A percentile compares a stretch with the other conserved stretches of the same genome.
Evolutionary conservation across 2,797 vertebrate species (phyloP).

Genomic region (Silurus aristotelis): DNA sequence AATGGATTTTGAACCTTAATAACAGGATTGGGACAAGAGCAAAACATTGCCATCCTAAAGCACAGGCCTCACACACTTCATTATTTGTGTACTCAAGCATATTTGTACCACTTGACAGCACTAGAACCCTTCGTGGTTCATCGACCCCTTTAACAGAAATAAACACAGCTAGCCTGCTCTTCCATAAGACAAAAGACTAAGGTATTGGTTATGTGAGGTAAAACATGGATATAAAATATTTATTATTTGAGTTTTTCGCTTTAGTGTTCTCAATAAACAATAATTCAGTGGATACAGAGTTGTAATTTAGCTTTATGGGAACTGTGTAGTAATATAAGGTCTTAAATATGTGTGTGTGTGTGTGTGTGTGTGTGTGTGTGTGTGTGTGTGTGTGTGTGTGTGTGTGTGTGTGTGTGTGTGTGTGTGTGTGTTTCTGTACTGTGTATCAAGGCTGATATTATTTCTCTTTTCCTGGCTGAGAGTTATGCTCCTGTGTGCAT

Average conservation of each 20-base stretch:
- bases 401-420: neutral
- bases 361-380: neutral
- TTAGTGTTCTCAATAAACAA: neutral
- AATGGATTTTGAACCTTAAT: neutral
- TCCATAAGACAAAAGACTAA: constrained; percentile 12
- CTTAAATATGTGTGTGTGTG: neutral
- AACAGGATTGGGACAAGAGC: neutral
- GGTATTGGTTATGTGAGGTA: neutral
- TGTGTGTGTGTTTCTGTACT: neutral
- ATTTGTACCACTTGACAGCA: constrained; percentile 43
- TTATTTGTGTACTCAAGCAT: constrained; percentile 46
- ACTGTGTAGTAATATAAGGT: neutral
- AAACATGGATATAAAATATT: constrained; percentile 2
- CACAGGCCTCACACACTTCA: constrained; percentile 37
- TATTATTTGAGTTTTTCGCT: neutral
- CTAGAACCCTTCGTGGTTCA: constrained; percentile 41
- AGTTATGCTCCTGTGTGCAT: constrained; percentile 2
- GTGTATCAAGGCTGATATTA: neutral
- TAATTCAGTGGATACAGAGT: neutral
- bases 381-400: neutral
- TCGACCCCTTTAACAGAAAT: constrained; percentile 50
- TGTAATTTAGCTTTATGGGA: constrained; percentile 23
- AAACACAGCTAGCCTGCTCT: constrained; percentile 36
- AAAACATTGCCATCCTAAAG: neutral
- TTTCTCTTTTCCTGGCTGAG: constrained; percentile 17